Conservation (phyloP, 1,140 invertebrate genomes). For the Stegodyphus mimosarum region DNA sequence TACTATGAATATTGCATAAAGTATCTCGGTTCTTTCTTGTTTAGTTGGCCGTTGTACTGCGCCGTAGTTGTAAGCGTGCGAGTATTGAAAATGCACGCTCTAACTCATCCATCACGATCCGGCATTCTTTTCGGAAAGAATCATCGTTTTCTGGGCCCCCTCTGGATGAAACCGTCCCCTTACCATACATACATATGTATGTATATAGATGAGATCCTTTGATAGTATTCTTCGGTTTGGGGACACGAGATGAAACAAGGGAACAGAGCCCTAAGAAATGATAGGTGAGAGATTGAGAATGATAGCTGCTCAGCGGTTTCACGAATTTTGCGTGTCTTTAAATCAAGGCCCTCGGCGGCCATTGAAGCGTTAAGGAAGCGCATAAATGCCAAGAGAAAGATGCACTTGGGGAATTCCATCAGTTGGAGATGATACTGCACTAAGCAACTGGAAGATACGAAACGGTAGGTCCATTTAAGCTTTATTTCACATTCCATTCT, state of each 20-base stretch:
- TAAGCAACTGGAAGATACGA: too few species aligned
- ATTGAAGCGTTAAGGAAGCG: too few species aligned
- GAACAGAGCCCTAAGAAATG: neutral
- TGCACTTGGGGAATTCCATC: too few species aligned
- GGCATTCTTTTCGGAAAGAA: conserved; percentile 32
- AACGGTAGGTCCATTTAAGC: too few species aligned
- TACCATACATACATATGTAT: conserved; percentile 23
- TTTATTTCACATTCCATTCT: too few species aligned
- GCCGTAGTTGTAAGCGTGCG: neutral
- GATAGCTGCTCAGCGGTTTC: too few species aligned
- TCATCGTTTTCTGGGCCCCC: neutral
- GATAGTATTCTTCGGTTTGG: conserved; percentile 19
- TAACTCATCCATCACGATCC: conserved; percentile 36
- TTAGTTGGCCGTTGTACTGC: neutral
- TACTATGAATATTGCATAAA: conserved; percentile 56
- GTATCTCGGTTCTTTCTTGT: conserved; percentile 33
- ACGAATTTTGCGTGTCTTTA: too few species aligned
- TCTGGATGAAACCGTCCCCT: neutral
- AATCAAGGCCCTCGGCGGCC: too few species aligned
- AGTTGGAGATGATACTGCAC: too few species aligned
- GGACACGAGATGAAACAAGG: neutral
- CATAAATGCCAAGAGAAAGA: too few species aligned
- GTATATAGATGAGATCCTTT: neutral
- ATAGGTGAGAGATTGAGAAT: too few species aligned
- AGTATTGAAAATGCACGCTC: conserved; percentile 46